Conservation (phyloP, 2,113 vertebrate species). For the Mobula hypostoma region DNA sequence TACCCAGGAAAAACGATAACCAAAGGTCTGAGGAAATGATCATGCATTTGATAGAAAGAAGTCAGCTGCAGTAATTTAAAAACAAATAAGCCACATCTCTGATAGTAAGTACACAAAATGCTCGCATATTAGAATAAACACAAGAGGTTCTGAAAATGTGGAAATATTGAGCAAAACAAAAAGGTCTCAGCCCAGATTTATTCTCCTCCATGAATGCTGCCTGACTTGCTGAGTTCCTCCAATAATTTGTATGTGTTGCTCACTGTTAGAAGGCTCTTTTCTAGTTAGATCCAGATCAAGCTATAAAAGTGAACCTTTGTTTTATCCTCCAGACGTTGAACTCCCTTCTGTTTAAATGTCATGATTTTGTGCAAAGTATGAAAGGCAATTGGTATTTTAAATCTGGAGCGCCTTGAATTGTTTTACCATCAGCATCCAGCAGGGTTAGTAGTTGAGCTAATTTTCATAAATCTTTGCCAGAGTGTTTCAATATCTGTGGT, state of each 20-base stretch:
- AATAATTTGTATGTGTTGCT: too few relatives aligned
- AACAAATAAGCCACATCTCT: background rate
- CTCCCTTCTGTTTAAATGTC: background rate
- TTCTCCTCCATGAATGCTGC: too few relatives aligned
- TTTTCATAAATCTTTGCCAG: background rate
- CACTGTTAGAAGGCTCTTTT: background rate
- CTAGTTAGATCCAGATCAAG: too few relatives aligned
- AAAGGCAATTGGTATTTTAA: background rate
- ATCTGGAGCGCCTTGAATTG: background rate
- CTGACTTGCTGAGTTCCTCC: too few relatives aligned
- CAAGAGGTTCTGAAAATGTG: too few relatives aligned
- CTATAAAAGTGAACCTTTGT: background rate
- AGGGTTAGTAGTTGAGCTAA: constrained; percentile 24
- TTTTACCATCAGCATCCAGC: constrained; percentile 1
- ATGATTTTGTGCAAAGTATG: background rate
- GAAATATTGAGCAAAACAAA: too few relatives aligned
- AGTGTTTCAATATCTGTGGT: background rate
- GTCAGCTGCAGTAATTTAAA: background rate
- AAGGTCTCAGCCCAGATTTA: too few relatives aligned
- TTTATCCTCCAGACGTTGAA: background rate
- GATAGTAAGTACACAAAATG: background rate
- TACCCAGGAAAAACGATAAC: background rate
- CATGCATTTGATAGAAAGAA: background rate
- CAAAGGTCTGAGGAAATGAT: background rate
- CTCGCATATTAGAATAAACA: background rate